phyloP scores from a whole-genome alignment of 2,797 vertebrate species.

The Bovichtus diacanthus region DNA sequence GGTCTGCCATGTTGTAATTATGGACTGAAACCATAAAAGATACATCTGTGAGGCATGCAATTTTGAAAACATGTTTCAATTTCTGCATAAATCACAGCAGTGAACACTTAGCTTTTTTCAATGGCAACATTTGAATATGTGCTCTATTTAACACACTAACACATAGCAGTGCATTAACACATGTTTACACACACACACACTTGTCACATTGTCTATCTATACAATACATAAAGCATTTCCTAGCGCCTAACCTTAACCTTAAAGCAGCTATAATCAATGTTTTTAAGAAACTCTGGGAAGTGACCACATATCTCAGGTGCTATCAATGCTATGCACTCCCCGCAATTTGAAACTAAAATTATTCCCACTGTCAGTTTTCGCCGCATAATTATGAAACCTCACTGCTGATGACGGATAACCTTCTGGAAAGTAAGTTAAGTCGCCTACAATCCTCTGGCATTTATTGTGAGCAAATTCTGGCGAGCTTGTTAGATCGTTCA shows the following conservation, averaged over 20 bases:
- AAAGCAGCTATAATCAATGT: neutral
- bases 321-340: neutral
- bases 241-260: neutral
- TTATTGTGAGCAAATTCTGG: neutral
- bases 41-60: neutral
- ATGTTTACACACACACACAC: neutral
- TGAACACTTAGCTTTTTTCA: neutral
- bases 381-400: neutral
- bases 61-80: conserved; percentile 7
- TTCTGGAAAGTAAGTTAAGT: neutral
- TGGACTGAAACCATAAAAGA: conserved; percentile 14
- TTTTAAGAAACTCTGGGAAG: neutral
- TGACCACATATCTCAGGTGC: neutral
- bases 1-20: conserved; percentile 6
- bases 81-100: neutral
- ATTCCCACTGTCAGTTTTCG: conserved; percentile 3
- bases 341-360: neutral
- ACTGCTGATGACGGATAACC: neutral
- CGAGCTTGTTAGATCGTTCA: neutral
- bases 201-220: neutral
- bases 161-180: neutral
- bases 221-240: neutral
- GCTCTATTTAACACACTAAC: neutral
- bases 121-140: neutral
- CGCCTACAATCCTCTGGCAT: neutral